Conservation (phyloP, 2,797 vertebrate species). For the Iguana delicatissima region DNA sequence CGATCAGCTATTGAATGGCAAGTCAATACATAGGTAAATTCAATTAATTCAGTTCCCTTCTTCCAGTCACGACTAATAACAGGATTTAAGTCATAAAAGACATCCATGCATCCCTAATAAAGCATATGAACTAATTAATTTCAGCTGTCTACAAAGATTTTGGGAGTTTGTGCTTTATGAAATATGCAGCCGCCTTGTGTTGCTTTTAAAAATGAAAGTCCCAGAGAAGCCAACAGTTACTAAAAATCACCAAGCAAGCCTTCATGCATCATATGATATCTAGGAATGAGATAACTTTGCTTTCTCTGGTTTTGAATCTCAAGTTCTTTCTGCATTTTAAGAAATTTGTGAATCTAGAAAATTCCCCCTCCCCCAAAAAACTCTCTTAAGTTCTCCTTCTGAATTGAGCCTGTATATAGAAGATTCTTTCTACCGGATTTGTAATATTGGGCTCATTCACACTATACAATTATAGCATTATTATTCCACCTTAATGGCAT, state of each 20-base stretch:
- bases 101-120: background rate
- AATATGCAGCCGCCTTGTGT: background rate
- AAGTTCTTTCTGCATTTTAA: background rate
- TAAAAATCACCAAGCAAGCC: too few relatives aligned
- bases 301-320: background rate
- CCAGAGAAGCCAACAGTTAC: background rate
- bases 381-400: background rate
- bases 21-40: too few relatives aligned
- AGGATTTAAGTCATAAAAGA: background rate
- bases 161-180: background rate
- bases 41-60: too few relatives aligned
- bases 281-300: background rate
- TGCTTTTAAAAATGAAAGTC: background rate
- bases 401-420: background rate
- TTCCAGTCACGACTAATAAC: too few relatives aligned
- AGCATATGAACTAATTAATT: background rate
- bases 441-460: background rate
- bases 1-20: too few relatives aligned
- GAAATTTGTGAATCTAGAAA: background rate
- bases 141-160: background rate
- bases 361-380: background rate
- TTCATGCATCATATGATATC: background rate
- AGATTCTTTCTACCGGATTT: background rate
- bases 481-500: too few relatives aligned
- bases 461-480: too few relatives aligned